Conservation (phyloP, 2,797 vertebrate species). For the Microctenopoma lineatum region DNA sequence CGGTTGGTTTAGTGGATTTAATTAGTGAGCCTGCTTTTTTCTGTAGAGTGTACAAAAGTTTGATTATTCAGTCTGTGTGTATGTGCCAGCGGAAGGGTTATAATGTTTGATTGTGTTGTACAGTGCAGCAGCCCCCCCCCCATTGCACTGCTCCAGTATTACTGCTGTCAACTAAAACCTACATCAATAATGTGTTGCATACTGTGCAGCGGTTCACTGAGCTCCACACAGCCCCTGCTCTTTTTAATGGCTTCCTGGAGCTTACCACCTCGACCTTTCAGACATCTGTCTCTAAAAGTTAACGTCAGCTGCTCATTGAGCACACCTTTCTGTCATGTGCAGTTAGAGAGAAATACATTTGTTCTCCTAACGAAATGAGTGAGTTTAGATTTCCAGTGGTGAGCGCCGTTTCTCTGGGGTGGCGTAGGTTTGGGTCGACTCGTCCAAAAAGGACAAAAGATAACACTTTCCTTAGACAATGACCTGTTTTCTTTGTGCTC, state of each 20-base stretch:
- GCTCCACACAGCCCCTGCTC: constrained; percentile 25
- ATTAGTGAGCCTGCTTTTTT: too few relatives aligned
- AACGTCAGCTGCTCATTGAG: constrained; percentile 28
- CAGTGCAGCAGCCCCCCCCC: background rate
- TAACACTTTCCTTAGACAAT: background rate
- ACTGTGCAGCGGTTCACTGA: constrained; percentile 20
- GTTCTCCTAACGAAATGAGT: constrained; percentile 25
- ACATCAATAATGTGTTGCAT: background rate
- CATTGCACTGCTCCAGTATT: too few relatives aligned
- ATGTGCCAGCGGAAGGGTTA: too few relatives aligned
- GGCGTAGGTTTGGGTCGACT: background rate
- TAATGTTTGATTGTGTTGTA: background rate
- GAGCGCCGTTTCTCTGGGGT: constrained; percentile 8
- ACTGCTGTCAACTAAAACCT: background rate
- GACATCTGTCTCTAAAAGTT: constrained; percentile 45
- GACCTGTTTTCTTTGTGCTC: constrained; percentile 19
- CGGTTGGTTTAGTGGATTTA: too few relatives aligned
- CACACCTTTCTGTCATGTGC: constrained; percentile 33
- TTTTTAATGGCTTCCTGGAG: constrained; percentile 24
- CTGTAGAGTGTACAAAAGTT: background rate
- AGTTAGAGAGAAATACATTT: constrained; percentile 16
- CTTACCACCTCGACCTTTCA: constrained; percentile 19
- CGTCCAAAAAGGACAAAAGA: background rate
- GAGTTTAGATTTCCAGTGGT: constrained; percentile 43
- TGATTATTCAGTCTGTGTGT: background rate